Evolutionary conservation across 2,113 vertebrate genomes (phyloP), one percentile per base, ranked within the genome.

Genomic region (Pardalotus punctatus): DNA sequence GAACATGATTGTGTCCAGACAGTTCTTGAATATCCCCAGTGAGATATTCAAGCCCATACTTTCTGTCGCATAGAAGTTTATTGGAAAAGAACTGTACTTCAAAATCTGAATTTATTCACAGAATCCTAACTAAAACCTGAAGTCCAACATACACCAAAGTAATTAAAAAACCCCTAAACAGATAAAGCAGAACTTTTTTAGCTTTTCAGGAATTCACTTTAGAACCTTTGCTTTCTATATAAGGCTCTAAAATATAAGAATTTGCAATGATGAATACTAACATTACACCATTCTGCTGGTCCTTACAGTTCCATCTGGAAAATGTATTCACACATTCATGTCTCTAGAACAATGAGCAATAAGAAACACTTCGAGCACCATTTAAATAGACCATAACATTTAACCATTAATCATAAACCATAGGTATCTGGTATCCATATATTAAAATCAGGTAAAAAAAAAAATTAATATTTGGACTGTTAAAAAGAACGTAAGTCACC

Each of bases 241-340:
- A 62, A 1, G 1, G 12, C 28, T 90, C 58, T 27, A 81, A 69
- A 84, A 35, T 4, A 29, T 0, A 50, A 40, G 17, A 4, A 50
- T 71, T 72, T 84, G 14, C 43, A 69, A 42, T 43, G 28, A 72
- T 27, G 12, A 90, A 48, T 38, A 56, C 14, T 50, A 58, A 60
- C n/a, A 48, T 61, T 15, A 67, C 31, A 57, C 8, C 21, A 61
- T 61, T 66, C 47, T 50, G 21, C 10, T 58, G 50, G 47, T 29
- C 11, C 13, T 21, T 48, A 38, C 0, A 0, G 36, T 12, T 80
- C 28, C 11, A 16, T 51, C 22, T 40, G 48, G 38, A 60, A 82
- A 82, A 82, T 27, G 21, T 9, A 56, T 25, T 54, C 23, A 69
- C 8, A 57, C 73, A n/a, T 35, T 58, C 36, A 51, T 2, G 0